Conservation (phyloP, 2,888 invertebrate species). For the Tachina grossa region DNA sequence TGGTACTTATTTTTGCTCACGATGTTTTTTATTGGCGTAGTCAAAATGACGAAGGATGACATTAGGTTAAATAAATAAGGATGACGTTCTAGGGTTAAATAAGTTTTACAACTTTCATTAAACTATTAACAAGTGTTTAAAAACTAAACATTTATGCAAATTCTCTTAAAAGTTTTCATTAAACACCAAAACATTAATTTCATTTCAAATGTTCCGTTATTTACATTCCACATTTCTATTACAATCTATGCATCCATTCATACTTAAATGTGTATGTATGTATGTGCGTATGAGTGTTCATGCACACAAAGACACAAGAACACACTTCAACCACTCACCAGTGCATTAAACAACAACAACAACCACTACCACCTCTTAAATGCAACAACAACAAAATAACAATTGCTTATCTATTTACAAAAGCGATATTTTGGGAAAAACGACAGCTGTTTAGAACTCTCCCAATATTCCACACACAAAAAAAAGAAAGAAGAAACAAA, state of each 20-base stretch:
- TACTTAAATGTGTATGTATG: neutral
- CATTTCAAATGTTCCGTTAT: conserved; percentile 40
- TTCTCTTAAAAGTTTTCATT: neutral
- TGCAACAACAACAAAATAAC: conserved; percentile 38
- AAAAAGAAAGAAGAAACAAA: neutral
- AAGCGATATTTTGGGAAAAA: conserved; percentile 62
- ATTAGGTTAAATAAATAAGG: too few species aligned
- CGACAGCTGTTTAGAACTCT: conserved; percentile 67
- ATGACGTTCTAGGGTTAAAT: too few species aligned
- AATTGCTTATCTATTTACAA: conserved; percentile 67
- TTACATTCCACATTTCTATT: conserved; percentile 15
- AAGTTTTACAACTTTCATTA: too few species aligned
- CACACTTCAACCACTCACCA: conserved; percentile 44
- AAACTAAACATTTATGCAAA: conserved; percentile 1
- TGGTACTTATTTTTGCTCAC: too few species aligned
- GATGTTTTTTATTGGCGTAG: too few species aligned
- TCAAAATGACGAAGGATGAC: too few species aligned
- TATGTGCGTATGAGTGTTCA: neutral
- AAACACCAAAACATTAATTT: neutral
- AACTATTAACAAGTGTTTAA: neutral
- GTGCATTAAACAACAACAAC: conserved; percentile 28
- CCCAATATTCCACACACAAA: neutral
- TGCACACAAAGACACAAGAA: neutral
- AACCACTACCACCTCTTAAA: conserved; percentile 49
- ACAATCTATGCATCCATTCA: conserved; percentile 8